Evolutionary conservation across 2,888 invertebrate genomes (phyloP).

Genomic region (Keiferia lycopersicella): DNA sequence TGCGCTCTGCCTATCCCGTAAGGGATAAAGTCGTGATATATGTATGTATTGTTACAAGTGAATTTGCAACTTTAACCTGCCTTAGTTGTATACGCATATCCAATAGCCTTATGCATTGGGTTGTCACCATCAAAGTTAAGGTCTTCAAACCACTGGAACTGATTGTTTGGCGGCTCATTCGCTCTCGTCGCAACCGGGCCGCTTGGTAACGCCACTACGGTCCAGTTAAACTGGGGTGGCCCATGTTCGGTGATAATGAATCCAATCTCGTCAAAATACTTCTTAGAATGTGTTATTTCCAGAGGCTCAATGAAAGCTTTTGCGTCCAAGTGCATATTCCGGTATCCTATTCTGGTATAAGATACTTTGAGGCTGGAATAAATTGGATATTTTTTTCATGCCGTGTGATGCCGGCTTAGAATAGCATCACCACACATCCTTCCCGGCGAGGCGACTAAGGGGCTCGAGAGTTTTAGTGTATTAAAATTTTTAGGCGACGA

Average conservation of each 20-base stretch:
- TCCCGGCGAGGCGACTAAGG: too few species aligned
- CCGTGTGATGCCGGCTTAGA: background rate
- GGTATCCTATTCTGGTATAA: slow-evolving; percentile 14
- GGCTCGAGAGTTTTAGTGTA: too few species aligned
- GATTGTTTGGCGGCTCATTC: background rate
- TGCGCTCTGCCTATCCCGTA: too few species aligned
- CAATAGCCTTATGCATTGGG: slow-evolving; percentile 6
- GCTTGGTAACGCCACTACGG: too few species aligned
- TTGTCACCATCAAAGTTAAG: background rate
- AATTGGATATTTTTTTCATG: background rate
- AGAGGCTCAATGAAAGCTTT: slow-evolving; percentile 10
- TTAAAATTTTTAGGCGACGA: too few species aligned
- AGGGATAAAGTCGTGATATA: too few species aligned
- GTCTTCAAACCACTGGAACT: slow-evolving; percentile 25
- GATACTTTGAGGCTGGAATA: slow-evolving; percentile 12
- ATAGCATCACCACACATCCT: too few species aligned
- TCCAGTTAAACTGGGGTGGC: too few species aligned
- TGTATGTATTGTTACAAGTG: too few species aligned
- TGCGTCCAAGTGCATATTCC: background rate
- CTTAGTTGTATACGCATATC: slow-evolving; percentile 18
- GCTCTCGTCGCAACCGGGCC: background rate
- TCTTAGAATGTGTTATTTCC: background rate
- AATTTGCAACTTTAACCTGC: too few species aligned
- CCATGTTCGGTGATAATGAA: slow-evolving; percentile 21
- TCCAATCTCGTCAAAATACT: slow-evolving; percentile 21